These are phyloP conservation scores for Lonchura striata DNA, from an alignment of 2,113 vertebrate genomes.

Conservation along the genomic window DNA sequence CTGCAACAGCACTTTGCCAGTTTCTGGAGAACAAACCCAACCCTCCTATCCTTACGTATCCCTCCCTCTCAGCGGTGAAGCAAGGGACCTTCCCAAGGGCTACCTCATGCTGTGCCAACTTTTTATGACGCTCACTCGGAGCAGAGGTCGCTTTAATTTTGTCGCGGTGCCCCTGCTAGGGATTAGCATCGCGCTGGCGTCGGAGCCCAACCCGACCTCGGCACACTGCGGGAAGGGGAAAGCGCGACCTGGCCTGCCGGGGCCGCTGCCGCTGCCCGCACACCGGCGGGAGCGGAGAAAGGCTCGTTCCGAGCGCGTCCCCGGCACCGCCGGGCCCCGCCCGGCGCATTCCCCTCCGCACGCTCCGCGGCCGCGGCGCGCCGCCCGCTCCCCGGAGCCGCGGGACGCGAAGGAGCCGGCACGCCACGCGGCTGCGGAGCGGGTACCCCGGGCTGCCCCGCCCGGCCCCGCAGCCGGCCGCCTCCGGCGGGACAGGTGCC, in stretches of 20 bases:
- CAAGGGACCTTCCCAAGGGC: neutral
- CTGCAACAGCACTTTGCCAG: neutral
- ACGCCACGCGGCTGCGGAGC: neutral
- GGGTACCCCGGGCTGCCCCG: neutral
- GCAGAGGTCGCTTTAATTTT: neutral
- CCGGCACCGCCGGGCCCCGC: neutral
- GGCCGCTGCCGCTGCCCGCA: neutral
- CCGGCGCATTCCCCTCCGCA: fast-evolving
- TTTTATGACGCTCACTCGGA: neutral
- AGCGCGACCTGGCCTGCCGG: neutral
- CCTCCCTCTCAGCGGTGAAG: neutral
- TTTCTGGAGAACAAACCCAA: neutral
- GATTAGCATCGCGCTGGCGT: neutral
- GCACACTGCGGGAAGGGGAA: neutral
- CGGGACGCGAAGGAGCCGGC: neutral
- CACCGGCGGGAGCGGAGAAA: neutral
- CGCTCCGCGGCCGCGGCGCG: neutral
- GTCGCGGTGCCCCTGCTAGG: fast-evolving
- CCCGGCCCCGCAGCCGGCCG: neutral
- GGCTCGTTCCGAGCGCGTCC: neutral
- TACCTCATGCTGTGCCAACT: neutral
- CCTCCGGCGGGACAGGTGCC: neutral
- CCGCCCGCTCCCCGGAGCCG: fast-evolving
- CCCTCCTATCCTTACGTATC: fast-evolving
- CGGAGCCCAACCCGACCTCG: fast-evolving